phyloP scores from a whole-genome alignment of 2,113 vertebrate genomes.

The Peromyscus californicus region DNA sequence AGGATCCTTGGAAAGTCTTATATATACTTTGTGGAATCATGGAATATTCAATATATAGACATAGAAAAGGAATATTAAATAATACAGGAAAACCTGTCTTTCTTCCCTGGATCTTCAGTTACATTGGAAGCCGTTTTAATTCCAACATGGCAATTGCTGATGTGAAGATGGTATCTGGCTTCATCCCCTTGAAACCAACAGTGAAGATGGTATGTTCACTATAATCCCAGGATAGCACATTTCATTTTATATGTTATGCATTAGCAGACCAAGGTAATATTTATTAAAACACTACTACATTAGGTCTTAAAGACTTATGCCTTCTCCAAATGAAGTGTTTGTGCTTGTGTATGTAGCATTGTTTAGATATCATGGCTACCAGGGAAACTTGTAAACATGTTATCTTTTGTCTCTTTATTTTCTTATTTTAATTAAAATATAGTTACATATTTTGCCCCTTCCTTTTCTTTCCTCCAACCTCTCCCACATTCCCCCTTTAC shows the following conservation, averaged over 20 bases:
- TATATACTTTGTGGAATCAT: not conserved
- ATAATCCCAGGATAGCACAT: fast-evolving
- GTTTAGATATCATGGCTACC: not conserved
- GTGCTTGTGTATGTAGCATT: not conserved
- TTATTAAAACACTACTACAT: not conserved
- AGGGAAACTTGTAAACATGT: not conserved
- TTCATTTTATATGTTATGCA: not conserved
- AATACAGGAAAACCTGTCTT: constrained; percentile 10
- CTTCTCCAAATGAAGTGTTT: constrained; percentile 31
- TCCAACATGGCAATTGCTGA: constrained; percentile 87
- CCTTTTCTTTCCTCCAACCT: not conserved
- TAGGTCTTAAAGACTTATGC: not conserved
- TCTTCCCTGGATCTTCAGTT: constrained; percentile 74
- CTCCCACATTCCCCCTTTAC: not conserved
- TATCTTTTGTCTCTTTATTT: not conserved
- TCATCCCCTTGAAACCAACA: constrained; percentile 80
- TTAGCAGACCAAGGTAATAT: not conserved
- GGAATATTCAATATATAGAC: not conserved
- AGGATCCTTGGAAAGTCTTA: not conserved
- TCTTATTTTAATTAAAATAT: not conserved
- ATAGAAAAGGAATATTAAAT: constrained; percentile 12
- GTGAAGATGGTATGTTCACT: constrained; percentile 77
- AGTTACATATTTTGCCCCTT: not conserved
- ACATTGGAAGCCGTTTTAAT: constrained; percentile 76
- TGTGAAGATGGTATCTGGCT: constrained; percentile 87